Evolutionary conservation across 2,113 vertebrate genomes (phyloP).

Genomic region (Gadus macrocephalus): DNA sequence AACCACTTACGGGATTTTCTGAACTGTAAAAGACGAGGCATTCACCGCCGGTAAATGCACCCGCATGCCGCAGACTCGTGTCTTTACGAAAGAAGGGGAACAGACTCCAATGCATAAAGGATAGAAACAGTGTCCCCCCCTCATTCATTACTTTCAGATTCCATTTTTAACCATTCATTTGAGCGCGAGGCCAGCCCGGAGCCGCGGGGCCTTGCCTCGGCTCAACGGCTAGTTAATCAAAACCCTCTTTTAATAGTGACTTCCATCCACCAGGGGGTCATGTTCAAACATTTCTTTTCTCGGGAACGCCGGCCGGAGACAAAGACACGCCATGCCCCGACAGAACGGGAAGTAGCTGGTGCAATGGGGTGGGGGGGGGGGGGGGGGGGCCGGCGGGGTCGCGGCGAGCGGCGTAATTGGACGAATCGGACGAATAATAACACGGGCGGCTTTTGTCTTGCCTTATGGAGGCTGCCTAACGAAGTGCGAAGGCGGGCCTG

Average conservation of each 20-base stretch:
- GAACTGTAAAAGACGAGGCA: too few relatives aligned
- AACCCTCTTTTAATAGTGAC: conserved; percentile 6
- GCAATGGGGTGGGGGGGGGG: too few relatives aligned
- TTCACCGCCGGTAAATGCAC: conserved; percentile 1
- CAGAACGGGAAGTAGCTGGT: conserved; percentile 46
- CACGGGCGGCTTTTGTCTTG: conserved; percentile 34
- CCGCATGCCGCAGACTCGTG: conserved; percentile 16
- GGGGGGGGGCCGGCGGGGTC: conserved; percentile 42
- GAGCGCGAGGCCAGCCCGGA: conserved; percentile 35
- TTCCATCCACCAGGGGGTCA: conserved; percentile 31
- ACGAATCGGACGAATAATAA: conserved; percentile 48
- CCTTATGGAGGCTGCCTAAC: conserved; percentile 54
- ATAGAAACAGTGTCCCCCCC: conserved; percentile 20
- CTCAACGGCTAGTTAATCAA: conserved; percentile 48
- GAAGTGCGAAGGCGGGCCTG: conserved; percentile 26
- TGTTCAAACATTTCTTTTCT: conserved; percentile 38
- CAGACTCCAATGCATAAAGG: background rate
- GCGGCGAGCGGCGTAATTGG: conserved; percentile 49
- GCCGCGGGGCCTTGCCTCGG: conserved; percentile 18
- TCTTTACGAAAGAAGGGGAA: background rate
- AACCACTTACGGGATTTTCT: too few relatives aligned
- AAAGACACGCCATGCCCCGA: conserved; percentile 37
- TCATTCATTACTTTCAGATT: conserved; percentile 31
- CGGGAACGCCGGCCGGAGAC: conserved; percentile 29
- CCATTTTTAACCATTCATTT: conserved; percentile 38